Percentiles rank a stretch among this genome's conserved stretches.
Conservation (phyloP, 2,888 invertebrate genomes). For the Xanthorhoe designata region DNA sequence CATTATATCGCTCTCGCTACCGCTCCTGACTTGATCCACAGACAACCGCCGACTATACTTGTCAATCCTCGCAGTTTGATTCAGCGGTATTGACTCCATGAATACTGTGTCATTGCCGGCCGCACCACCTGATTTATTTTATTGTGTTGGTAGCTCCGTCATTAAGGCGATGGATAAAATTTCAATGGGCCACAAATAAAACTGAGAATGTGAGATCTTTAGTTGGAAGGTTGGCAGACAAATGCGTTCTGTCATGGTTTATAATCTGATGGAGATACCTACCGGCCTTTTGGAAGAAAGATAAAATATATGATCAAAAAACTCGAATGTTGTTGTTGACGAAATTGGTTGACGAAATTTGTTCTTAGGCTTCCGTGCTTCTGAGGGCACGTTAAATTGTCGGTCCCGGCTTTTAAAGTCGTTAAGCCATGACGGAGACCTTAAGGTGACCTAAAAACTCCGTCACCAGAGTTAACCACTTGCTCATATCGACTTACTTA, state of each 20-base stretch:
- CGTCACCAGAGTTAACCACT: no score
- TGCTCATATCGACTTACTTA: no score
- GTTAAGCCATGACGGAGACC: no score
- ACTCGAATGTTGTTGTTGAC: no score
- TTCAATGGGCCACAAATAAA: slow-evolving; percentile 34
- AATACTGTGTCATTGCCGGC: slow-evolving; percentile 40
- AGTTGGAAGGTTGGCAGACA: slow-evolving; percentile 24
- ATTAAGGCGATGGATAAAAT: slow-evolving; percentile 29
- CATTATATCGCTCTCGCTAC: slow-evolving; percentile 3
- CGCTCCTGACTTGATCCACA: slow-evolving; percentile 13
- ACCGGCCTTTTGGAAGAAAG: background rate
- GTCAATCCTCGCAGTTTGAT: slow-evolving; percentile 40
- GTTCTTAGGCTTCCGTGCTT: no score
- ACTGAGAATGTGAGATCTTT: slow-evolving; percentile 13
- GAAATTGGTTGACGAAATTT: no score
- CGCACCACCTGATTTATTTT: slow-evolving; percentile 23
- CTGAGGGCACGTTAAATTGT: no score
- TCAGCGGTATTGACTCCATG: slow-evolving; percentile 39
- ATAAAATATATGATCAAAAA: background rate
- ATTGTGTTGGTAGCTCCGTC: slow-evolving; percentile 31
- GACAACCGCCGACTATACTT: slow-evolving; percentile 35
- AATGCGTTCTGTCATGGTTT: slow-evolving; percentile 29
- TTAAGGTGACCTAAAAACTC: no score
- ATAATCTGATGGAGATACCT: slow-evolving; percentile 18
- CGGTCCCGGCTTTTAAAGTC: no score